These are phyloP conservation scores for Athene cunicularia DNA, from an alignment of 2,113 vertebrate species.

Conservation along the genomic window DNA sequence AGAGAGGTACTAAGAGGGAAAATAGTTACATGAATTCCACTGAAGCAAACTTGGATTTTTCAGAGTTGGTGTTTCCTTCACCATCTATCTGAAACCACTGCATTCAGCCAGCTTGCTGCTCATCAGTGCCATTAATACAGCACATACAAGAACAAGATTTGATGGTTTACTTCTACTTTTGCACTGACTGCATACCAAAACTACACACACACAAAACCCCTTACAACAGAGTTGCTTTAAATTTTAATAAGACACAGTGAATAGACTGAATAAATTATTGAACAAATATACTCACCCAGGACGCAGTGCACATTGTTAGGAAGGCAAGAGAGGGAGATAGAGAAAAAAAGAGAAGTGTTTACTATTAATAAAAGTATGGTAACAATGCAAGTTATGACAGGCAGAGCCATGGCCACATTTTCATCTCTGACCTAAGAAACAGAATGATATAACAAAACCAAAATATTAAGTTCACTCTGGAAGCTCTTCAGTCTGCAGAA, in stretches of 20 bases:
- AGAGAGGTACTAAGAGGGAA: neutral
- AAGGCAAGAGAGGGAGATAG: neutral
- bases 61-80: neutral
- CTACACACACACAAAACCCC: neutral
- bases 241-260: constrained; percentile 19
- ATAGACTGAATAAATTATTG: constrained; percentile 20
- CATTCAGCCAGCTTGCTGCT: neutral
- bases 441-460: neutral
- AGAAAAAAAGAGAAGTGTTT: neutral
- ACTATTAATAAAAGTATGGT: neutral
- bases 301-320: neutral
- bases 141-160: neutral
- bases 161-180: neutral
- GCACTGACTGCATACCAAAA: neutral
- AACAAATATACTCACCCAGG: neutral
- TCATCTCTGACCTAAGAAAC: neutral
- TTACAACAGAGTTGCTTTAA: neutral
- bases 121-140: neutral
- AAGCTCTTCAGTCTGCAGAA: neutral
- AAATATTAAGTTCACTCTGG: neutral
- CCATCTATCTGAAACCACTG: neutral
- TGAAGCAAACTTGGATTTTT: neutral
- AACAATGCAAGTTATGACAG: neutral
- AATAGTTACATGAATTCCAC: neutral
- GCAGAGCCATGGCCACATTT: neutral